Evolutionary conservation across 2,888 invertebrate genomes (phyloP).

Genomic region (Drosophila hamatofila): DNA sequence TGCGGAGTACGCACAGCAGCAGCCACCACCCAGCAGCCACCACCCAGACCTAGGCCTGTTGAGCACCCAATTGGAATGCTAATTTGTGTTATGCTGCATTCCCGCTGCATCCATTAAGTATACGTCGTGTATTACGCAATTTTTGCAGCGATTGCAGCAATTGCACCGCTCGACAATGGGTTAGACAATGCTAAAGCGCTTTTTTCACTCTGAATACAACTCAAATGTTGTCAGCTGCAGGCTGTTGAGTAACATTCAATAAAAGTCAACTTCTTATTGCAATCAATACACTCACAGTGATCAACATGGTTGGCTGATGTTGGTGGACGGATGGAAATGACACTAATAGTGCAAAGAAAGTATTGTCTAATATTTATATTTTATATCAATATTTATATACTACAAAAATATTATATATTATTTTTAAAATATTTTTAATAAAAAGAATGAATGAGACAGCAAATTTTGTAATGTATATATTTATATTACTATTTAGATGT

Average conservation of each 20-base stretch:
- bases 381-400: no score
- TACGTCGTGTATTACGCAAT: constrained; percentile 32
- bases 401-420: no score
- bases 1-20: constrained; percentile 49
- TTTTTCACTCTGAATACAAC: constrained; percentile 20
- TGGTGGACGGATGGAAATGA: neutral
- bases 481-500: no score
- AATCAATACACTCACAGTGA: constrained; percentile 17
- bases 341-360: neutral
- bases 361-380: no score
- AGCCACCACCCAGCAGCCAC: constrained; percentile 20
- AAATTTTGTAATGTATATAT: no score
- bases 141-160: constrained; percentile 21
- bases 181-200: constrained; percentile 34
- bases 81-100: constrained; percentile 43
- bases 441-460: no score
- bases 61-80: constrained; percentile 64
- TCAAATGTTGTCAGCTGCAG: constrained; percentile 44
- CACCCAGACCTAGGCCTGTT: constrained; percentile 36
- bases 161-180: neutral
- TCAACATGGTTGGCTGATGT: neutral
- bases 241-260: constrained; percentile 13
- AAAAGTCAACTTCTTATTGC: constrained; percentile 29
- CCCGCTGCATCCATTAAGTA: constrained; percentile 28
- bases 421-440: no score